These are phyloP conservation scores for Morone saxatilis DNA, from an alignment of 2,113 vertebrate genomes.

Conservation along the genomic window DNA sequence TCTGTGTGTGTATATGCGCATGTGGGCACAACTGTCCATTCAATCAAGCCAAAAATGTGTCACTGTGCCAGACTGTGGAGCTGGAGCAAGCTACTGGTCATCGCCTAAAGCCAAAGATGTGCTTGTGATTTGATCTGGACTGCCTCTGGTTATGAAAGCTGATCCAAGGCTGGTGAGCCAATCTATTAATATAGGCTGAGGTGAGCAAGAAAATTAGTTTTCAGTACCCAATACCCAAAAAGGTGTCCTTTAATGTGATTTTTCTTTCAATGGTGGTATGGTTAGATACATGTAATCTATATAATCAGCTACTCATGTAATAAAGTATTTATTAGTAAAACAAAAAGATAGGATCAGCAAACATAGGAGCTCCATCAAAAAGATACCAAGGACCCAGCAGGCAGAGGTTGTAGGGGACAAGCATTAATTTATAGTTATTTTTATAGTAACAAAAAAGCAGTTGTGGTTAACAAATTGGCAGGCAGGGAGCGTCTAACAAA, in stretches of 20 bases:
- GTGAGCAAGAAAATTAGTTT: slow-evolving; percentile 38
- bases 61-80: slow-evolving; percentile 47
- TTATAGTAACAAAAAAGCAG: neutral
- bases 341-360: slow-evolving; percentile 3
- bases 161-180: slow-evolving; percentile 26
- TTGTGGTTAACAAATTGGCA: too few relatives aligned
- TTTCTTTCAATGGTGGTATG: neutral
- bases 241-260: slow-evolving; percentile 40
- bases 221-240: slow-evolving; percentile 3
- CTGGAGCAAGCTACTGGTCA: slow-evolving; percentile 28
- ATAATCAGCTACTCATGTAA: neutral
- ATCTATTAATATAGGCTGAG: slow-evolving; percentile 43
- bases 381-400: neutral
- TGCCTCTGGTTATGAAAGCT: slow-evolving; percentile 29
- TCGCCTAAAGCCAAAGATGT: slow-evolving; percentile 33
- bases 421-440: neutral
- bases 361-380: slow-evolving; percentile 22
- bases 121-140: slow-evolving; percentile 38
- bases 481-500: too few relatives aligned
- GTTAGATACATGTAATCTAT: slow-evolving; percentile 8
- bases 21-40: slow-evolving; percentile 31
- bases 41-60: slow-evolving; percentile 53
- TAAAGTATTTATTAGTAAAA: slow-evolving; percentile 7
- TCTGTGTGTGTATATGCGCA: neutral
- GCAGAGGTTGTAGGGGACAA: neutral